Conservation (phyloP, 53 echinoderm and acorn worm species). For the Patiria pectinifera region DNA sequence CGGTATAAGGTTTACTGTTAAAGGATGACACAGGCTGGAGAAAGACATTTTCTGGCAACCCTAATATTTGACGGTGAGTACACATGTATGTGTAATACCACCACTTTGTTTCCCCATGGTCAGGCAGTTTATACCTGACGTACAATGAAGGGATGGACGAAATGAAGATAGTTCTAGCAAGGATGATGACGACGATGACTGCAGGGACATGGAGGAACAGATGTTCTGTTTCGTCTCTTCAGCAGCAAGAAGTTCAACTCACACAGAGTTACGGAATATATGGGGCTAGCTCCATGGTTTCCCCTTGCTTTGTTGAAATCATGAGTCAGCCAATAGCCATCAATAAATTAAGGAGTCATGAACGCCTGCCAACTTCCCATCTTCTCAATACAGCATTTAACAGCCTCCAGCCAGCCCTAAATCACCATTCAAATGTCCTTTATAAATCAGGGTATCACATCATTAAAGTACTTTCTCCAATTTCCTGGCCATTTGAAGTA, state of each 20-base stretch:
- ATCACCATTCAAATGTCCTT: slow-evolving; percentile 22
- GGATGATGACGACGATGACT: too few species aligned
- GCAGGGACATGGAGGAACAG: too few species aligned
- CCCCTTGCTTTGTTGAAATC: not conserved
- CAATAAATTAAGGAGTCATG: not conserved
- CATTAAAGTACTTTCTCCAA: slow-evolving; percentile 42
- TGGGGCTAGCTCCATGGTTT: not conserved
- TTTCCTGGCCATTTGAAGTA: slow-evolving; percentile 21
- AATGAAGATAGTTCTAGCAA: too few species aligned
- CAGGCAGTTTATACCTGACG: too few species aligned
- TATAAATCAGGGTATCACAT: slow-evolving; percentile 61
- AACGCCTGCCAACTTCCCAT: not conserved
- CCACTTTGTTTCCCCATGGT: too few species aligned
- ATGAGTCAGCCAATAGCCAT: not conserved
- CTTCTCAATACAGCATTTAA: not conserved
- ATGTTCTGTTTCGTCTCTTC: too few species aligned
- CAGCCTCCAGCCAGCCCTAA: slow-evolving; percentile 16
- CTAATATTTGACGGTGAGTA: not conserved
- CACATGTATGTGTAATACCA: too few species aligned
- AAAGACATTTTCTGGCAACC: not conserved
- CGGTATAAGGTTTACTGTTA: too few species aligned
- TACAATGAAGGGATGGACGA: too few species aligned
- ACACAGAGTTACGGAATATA: too few species aligned
- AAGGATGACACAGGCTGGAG: not conserved
- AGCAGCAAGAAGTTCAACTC: too few species aligned